Percentiles rank a stretch among this genome's conserved stretches.
These are phyloP conservation scores for Grammomys dolichurus DNA, from an alignment of 2,113 vertebrate genomes.

Conservation along the genomic window DNA sequence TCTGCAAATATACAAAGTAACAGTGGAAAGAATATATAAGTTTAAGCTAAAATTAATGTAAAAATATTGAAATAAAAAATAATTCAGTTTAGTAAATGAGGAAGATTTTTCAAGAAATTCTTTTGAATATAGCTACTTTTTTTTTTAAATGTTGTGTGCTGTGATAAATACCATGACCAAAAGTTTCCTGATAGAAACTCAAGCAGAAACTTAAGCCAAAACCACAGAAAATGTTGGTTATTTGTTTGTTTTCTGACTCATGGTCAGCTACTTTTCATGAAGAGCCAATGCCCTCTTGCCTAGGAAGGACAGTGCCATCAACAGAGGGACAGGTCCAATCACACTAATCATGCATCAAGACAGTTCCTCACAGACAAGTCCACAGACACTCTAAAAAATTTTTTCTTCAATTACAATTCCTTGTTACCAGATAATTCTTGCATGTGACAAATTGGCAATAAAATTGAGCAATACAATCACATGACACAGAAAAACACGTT, in stretches of 20 bases:
- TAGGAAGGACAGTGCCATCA: neutral
- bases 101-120: neutral
- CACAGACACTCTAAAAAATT: neutral
- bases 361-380: neutral
- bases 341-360: neutral
- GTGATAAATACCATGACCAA: neutral
- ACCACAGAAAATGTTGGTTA: neutral
- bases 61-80: neutral
- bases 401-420: neutral
- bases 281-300: neutral
- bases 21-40: neutral
- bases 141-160: neutral
- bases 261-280: neutral
- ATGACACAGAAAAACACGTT: neutral
- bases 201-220: neutral
- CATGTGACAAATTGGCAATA: neutral
- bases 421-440: neutral
- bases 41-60: neutral
- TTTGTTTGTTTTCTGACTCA: neutral
- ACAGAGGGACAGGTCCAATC: accelerated
- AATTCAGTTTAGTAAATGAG: neutral
- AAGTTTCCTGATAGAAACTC: neutral
- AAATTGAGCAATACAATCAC: neutral
- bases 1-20: neutral
- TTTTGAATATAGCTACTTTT: neutral